Evolutionary conservation across 2,888 invertebrate species (phyloP).

Genomic region (Xestia sexstrigata): DNA sequence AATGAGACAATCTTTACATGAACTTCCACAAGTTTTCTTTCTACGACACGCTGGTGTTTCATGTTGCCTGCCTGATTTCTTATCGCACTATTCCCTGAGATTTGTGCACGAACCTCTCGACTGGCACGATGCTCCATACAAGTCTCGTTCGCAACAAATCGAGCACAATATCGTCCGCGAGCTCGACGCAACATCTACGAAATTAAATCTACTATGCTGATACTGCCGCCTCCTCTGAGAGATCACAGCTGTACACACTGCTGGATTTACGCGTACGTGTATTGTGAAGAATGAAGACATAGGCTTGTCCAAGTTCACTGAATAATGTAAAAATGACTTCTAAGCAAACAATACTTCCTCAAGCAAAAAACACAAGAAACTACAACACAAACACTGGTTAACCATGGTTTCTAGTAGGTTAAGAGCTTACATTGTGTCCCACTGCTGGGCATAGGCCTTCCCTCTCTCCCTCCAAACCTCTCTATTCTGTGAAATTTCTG

Average conservation of each 20-base stretch:
- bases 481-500: too few species aligned
- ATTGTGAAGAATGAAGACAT: background rate
- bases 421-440: too few species aligned
- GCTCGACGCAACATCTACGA: slow-evolving; percentile 16
- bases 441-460: too few species aligned
- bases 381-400: background rate
- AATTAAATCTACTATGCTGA: slow-evolving; percentile 45
- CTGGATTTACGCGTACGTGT: background rate
- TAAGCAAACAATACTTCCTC: too few species aligned
- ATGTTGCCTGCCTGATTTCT: background rate
- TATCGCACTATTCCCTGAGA: background rate
- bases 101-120: slow-evolving; percentile 14
- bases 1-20: background rate
- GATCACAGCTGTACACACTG: background rate
- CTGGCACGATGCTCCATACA: background rate
- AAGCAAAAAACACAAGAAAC: background rate
- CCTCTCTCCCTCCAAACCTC: too few species aligned
- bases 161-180: background rate
- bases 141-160: slow-evolving; percentile 8
- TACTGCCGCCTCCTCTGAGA: background rate
- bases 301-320: background rate
- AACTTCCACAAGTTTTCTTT: background rate
- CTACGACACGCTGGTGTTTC: background rate
- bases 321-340: background rate
- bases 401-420: background rate